These are phyloP conservation scores for Microcebus lehilahytsara DNA, from an alignment of 2,113 vertebrate genomes.

Conservation along the genomic window DNA sequence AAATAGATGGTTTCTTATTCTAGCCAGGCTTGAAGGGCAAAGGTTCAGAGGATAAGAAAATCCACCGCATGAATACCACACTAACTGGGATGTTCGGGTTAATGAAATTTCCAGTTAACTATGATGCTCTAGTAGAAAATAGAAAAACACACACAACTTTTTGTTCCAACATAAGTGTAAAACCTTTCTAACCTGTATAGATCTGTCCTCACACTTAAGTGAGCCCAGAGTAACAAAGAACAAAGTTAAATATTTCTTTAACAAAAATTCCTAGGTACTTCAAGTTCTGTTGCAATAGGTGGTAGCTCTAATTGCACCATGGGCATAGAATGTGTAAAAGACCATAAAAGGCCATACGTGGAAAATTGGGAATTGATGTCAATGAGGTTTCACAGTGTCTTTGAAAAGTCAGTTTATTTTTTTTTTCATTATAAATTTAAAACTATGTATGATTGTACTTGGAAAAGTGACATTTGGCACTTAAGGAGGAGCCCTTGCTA, in stretches of 20 bases:
- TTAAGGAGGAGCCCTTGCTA: neutral
- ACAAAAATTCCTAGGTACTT: neutral
- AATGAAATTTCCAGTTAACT: neutral
- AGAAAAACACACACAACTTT: neutral
- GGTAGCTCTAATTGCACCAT: neutral
- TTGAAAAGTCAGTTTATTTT: neutral
- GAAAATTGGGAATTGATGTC: neutral
- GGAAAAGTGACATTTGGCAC: slow-evolving; percentile 21
- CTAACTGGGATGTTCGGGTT: neutral
- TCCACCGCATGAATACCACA: neutral
- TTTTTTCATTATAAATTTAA: neutral
- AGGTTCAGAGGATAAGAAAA: neutral
- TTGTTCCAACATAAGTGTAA: neutral
- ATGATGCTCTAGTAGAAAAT: neutral
- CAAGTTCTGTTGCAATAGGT: neutral
- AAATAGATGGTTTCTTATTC: neutral
- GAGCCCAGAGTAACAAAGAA: neutral
- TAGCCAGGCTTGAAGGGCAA: neutral
- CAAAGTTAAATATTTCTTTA: neutral
- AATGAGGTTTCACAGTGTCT: neutral
- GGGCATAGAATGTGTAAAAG: neutral
- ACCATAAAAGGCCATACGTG: neutral
- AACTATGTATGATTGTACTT: neutral
- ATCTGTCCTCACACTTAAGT: neutral
- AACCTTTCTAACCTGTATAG: neutral